Evolutionary conservation across 2,888 invertebrate genomes (phyloP), one percentile per base, ranked within the genome.

Genomic region (Stegana nigrithorax): DNA sequence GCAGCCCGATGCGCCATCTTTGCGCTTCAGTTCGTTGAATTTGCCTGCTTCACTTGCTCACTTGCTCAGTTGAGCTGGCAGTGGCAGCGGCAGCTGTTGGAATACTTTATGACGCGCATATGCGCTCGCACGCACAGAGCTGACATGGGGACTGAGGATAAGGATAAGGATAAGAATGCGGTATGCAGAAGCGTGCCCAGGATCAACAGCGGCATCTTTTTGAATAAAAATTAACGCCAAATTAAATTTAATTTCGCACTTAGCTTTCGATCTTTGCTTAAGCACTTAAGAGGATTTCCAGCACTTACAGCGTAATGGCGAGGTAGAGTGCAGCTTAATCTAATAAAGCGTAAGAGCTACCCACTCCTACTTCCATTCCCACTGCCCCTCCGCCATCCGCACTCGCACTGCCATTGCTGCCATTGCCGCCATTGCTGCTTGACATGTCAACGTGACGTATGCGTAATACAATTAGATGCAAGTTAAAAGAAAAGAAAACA

Each of bases 221-320:
- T 47, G 47, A 23, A 47, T 47, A 51, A 60, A 60, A 60, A 51
- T 61, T 57, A 56, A 51, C 65, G 66, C 42, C 56, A 73, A 78
- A 76, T 77, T 59, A 57, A 69, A 77, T 75, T 77, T 73, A 73
- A 64, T 63, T 66, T 61, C 60, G 32, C 63, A 29, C 19, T 36
- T 23, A 36, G 19, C 45, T 21, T 44, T 29, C 29, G 60, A 62
- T 68, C 12, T 47, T 10, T 17, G 7, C 53, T 50, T 55, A 60
- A 53, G 58, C 56, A 71, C 71, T 75, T 73, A 75, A 68, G 67
- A 59, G 21, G 57, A 59, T 58, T 67, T 67, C 64, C 14, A 32
- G 36, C n/a, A n/a, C n/a, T n/a, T n/a, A n/a, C n/a, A n/a, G n/a
- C 17, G 2, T 23, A 19, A 53, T 27, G 53, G n/a, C 23, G 36